Evolutionary conservation across 30 jellyfish, hydroid and myxozoan genomes (phyloP).

Genomic region (Sanderia malayensis): DNA sequence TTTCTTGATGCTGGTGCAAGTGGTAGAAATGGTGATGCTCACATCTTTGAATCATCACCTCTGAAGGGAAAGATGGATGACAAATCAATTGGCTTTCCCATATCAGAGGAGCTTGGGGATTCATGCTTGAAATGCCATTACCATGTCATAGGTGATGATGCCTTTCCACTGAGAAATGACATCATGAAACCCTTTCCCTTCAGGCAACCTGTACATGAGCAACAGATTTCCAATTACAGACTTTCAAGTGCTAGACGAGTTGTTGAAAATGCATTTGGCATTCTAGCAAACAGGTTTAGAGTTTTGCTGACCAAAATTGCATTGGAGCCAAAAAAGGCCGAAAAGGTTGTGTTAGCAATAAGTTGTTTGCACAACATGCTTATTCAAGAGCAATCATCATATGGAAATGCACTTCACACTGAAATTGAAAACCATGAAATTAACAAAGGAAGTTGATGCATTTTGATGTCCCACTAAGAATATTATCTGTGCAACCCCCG

Average conservation of each 20-base stretch:
- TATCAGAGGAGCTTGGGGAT: background rate
- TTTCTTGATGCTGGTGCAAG: background rate
- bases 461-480: background rate
- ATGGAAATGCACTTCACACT: background rate
- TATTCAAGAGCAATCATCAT: background rate
- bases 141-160: constrained; percentile 15
- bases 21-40: constrained; percentile 28
- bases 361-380: background rate
- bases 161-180: constrained; percentile 7
- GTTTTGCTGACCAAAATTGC: background rate
- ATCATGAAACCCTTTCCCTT: constrained; percentile 5
- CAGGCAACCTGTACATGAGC: background rate
- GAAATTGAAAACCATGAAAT: background rate
- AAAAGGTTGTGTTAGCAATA: background rate
- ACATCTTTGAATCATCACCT: background rate
- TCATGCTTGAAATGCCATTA: background rate
- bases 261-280: background rate
- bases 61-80: constrained; percentile 12
- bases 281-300: background rate
- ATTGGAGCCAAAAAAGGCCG: background rate
- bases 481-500: too few species aligned
- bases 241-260: background rate
- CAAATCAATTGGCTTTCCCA: background rate
- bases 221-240: background rate
- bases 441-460: background rate